A percentile compares a stretch with the other conserved stretches of the same genome.
phyloP scores from a whole-genome alignment of 2,888 invertebrate species.

The Mesorhabditis spiculigera region DNA sequence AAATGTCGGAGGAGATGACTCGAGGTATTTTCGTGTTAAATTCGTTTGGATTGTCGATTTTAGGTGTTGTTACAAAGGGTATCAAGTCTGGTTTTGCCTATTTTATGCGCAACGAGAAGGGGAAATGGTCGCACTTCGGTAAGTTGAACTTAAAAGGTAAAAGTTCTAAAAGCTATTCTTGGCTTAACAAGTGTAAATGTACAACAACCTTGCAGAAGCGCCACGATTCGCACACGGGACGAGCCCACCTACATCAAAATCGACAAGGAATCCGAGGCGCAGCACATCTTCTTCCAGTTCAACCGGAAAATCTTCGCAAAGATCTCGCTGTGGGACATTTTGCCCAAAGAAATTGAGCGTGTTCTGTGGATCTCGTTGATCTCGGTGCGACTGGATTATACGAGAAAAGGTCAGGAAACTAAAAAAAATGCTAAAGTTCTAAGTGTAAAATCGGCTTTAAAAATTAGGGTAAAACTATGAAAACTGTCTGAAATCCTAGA shows the following conservation, averaged over 20 bases:
- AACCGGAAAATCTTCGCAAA: background rate
- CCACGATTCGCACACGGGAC: background rate
- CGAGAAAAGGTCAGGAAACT: background rate
- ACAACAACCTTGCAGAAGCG: background rate
- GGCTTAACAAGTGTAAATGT: too few relatives aligned
- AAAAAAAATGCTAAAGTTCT: background rate
- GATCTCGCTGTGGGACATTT: slow-evolving; percentile 2
- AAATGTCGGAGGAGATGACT: background rate
- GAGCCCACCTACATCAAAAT: slow-evolving; percentile 3
- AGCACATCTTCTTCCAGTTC: background rate
- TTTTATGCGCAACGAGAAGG: background rate
- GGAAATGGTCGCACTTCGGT: background rate
- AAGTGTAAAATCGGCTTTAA: background rate
- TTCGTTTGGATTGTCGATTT: background rate
- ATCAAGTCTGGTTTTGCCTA: background rate
- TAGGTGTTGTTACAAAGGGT: slow-evolving; percentile 5
- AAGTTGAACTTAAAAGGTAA: background rate
- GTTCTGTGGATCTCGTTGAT: slow-evolving; percentile 4
- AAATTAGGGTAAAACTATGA: too few relatives aligned
- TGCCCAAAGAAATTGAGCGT: background rate
- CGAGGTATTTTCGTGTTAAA: background rate
- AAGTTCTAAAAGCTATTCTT: background rate
- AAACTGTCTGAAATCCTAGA: too few relatives aligned
- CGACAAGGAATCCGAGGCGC: background rate
- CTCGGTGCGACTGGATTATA: background rate